These are phyloP conservation scores for Odobenus rosmarus DNA, from an alignment of 2,113 vertebrate genomes.

Conservation along the genomic window DNA sequence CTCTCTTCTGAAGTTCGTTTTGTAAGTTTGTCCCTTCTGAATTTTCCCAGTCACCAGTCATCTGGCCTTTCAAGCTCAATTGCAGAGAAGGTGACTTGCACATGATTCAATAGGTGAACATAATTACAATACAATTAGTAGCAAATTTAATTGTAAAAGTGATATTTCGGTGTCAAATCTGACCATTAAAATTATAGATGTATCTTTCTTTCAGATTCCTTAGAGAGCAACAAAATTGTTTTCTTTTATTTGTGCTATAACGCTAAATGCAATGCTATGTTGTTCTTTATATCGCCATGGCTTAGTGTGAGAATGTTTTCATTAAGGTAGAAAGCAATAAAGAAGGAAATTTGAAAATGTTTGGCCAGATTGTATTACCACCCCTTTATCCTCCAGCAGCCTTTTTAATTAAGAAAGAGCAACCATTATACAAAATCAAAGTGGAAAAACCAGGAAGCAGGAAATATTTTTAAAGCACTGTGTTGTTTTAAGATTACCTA, in stretches of 20 bases:
- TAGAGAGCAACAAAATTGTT: slow-evolving; percentile 8
- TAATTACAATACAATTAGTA: slow-evolving; percentile 50
- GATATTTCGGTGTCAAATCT: neutral
- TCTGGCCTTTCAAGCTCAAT: slow-evolving; percentile 8
- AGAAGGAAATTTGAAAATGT: slow-evolving; percentile 75
- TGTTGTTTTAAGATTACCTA: slow-evolving; percentile 69
- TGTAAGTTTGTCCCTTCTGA: slow-evolving; percentile 61
- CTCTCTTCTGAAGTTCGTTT: slow-evolving; percentile 57
- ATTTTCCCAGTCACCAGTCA: slow-evolving; percentile 62
- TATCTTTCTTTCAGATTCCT: slow-evolving; percentile 31
- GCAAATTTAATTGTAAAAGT: slow-evolving; percentile 35
- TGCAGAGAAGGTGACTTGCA: neutral
- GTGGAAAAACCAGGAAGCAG: slow-evolving; percentile 60
- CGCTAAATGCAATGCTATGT: slow-evolving; percentile 19
- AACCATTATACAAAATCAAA: slow-evolving; percentile 71
- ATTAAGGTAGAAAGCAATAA: slow-evolving; percentile 79
- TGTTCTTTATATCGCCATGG: slow-evolving; percentile 63
- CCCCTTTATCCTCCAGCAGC: slow-evolving; percentile 66
- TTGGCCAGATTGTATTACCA: slow-evolving; percentile 73
- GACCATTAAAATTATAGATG: neutral
- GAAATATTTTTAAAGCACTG: slow-evolving; percentile 57
- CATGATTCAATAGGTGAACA: slow-evolving; percentile 25
- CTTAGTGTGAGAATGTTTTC: slow-evolving; percentile 79
- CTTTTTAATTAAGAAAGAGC: slow-evolving; percentile 77
- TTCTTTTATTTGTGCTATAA: slow-evolving; percentile 43